These are phyloP conservation scores for Microctenopoma steveboyesi DNA, from an alignment of 2,797 vertebrate species.

Conservation along the genomic window DNA sequence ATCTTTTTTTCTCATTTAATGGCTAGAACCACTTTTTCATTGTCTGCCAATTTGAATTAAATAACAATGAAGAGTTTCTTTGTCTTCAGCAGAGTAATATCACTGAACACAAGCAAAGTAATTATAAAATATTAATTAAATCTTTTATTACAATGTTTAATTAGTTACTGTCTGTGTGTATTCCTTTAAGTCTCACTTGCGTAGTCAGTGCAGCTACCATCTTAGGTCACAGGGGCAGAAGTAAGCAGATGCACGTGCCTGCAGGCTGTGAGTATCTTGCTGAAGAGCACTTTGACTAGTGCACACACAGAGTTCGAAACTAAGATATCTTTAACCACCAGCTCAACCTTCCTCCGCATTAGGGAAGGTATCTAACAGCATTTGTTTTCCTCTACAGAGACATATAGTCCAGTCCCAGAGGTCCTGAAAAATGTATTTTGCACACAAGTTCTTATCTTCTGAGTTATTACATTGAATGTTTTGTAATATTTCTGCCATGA, in stretches of 20 bases:
- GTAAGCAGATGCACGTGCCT: constrained; percentile 17
- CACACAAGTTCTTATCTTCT: too few species aligned
- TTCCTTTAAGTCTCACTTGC: background rate
- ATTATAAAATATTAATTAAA: constrained; percentile 1
- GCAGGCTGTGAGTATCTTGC: constrained; percentile 3
- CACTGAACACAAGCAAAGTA: background rate
- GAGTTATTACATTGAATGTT: too few species aligned
- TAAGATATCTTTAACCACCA: background rate
- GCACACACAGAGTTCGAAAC: background rate
- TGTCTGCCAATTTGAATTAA: background rate
- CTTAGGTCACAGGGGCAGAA: constrained; percentile 13
- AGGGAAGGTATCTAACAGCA: background rate
- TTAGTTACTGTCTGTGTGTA: constrained; percentile 1
- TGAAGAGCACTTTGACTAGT: constrained; percentile 8
- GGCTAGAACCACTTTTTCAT: background rate
- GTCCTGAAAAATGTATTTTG: background rate
- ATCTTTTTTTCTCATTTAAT: background rate
- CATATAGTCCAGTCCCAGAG: background rate
- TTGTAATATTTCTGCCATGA: too few species aligned
- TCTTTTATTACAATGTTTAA: constrained; percentile 2
- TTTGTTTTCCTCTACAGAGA: background rate
- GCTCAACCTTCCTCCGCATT: background rate
- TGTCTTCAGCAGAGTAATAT: background rate
- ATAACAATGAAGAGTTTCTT: too few species aligned
- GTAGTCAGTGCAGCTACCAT: constrained; percentile 2